phyloP scores from a whole-genome alignment of 2,888 invertebrate genomes.

The Andrena chrysosceles region DNA sequence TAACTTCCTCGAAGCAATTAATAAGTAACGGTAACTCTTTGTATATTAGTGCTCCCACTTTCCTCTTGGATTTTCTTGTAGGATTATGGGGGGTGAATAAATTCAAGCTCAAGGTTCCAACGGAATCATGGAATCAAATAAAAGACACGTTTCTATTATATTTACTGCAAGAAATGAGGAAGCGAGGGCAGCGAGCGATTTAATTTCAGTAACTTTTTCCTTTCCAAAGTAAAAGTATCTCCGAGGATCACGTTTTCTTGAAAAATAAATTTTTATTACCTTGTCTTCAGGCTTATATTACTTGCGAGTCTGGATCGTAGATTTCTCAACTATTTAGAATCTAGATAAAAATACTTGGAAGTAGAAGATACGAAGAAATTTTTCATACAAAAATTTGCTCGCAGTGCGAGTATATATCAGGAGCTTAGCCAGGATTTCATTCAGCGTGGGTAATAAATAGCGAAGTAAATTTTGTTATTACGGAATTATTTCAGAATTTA shows the following conservation, averaged over 20 bases:
- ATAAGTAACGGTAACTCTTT: not conserved
- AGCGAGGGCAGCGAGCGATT: not conserved
- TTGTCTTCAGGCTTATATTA: not conserved
- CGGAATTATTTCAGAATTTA: too few species aligned
- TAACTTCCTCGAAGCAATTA: conserved; percentile 4
- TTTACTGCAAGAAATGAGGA: not conserved
- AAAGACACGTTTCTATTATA: not conserved
- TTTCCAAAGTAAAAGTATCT: not conserved
- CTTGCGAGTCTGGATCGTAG: too few species aligned
- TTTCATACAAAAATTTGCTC: too few species aligned
- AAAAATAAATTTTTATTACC: not conserved
- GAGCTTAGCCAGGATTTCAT: too few species aligned
- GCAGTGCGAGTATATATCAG: too few species aligned
- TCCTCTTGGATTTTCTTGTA: not conserved
- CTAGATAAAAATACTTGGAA: too few species aligned
- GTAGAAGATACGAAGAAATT: too few species aligned
- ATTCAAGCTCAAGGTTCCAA: not conserved
- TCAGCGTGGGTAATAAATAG: too few species aligned
- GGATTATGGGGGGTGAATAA: not conserved
- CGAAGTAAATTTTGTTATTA: too few species aligned
- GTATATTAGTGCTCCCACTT: not conserved
- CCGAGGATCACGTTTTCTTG: not conserved
- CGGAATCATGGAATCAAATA: not conserved
- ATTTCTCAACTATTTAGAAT: too few species aligned
- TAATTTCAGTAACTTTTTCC: not conserved